Percentiles rank a stretch among this genome's conserved stretches.
These are phyloP conservation scores for Apis mellifera DNA, from an alignment of 1,140 invertebrate genomes.

Conservation along the genomic window Amel_HAv3.1 CM009939.2:9285001-9285500, in stretches of 20 bases:
- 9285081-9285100: too few species aligned
- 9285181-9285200: not conserved
- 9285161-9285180: not conserved
- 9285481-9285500: too few species aligned
- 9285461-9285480: too few species aligned
- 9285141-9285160: not conserved
- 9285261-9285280: conserved; percentile 61
- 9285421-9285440: not conserved
- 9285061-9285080: too few species aligned
- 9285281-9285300: conserved; percentile 58
- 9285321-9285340: conserved; percentile 53
- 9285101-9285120: too few species aligned
- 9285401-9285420: not conserved
- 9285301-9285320: conserved; percentile 65
- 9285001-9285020: too few species aligned
- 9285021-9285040: too few species aligned
- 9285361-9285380: conserved; percentile 18
- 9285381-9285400: not conserved
- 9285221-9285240: conserved; percentile 5
- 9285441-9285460: not conserved
- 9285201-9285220: conserved; percentile 4
- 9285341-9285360: conserved; percentile 61
- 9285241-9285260: not conserved
- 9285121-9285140: not conserved
- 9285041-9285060: too few species aligned